phyloP scores from a whole-genome alignment of 2,888 invertebrate species.

The Hypomecis atomaria region DNA sequence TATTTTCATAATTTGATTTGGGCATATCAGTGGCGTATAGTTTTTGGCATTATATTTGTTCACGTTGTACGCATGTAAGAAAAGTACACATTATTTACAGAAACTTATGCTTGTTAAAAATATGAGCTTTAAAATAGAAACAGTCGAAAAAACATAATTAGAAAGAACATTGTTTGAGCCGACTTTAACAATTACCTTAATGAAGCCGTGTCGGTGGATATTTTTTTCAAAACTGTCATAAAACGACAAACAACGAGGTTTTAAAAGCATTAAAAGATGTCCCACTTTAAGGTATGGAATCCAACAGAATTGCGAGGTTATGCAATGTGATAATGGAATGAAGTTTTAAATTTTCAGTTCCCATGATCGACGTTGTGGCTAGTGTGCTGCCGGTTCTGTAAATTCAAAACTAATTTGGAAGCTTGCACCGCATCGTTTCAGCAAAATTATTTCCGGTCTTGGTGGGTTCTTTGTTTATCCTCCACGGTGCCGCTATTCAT shows the following conservation, averaged over 20 bases:
- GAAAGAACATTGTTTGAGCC: slow-evolving; percentile 28
- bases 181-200: slow-evolving; percentile 52
- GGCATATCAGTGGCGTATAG: too few species aligned
- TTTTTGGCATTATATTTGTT: too few species aligned
- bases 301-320: slow-evolving; percentile 2
- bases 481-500: slow-evolving; percentile 59
- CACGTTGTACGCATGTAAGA: too few species aligned
- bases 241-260: slow-evolving; percentile 52
- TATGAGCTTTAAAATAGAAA: neutral
- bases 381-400: neutral
- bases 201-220: slow-evolving; percentile 49
- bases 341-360: slow-evolving; percentile 17
- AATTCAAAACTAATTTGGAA: neutral
- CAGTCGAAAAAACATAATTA: neutral
- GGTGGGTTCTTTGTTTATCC: slow-evolving; percentile 53
- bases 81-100: too few species aligned
- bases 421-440: neutral
- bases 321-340: slow-evolving; percentile 5
- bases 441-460: slow-evolving; percentile 2
- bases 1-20: too few species aligned
- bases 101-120: too few species aligned
- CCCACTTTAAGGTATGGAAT: slow-evolving; percentile 44
- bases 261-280: slow-evolving; percentile 50
- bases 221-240: slow-evolving; percentile 45
- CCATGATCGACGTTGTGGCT: slow-evolving; percentile 8